Evolutionary conservation across 2,113 vertebrate genomes (phyloP).

Genomic region (Elephantulus edwardii): DNA sequence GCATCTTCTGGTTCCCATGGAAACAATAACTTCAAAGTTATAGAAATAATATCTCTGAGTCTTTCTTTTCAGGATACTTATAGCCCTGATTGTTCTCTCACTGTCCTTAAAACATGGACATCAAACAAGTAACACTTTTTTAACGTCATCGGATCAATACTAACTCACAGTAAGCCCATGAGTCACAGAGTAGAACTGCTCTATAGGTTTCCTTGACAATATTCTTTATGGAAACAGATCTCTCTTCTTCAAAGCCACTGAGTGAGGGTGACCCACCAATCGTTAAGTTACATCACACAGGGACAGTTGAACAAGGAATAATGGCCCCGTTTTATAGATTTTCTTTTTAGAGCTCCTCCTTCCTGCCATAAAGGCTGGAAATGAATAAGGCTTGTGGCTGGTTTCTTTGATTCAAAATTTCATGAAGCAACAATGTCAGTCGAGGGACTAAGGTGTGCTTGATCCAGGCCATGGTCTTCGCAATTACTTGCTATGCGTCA

Average conservation of each 20-base stretch:
- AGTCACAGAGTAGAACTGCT: not conserved
- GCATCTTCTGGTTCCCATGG: not conserved
- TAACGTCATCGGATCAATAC: not conserved
- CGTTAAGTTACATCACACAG: not conserved
- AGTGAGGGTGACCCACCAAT: no score
- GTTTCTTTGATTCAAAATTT: not conserved
- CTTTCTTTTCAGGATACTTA: slow-evolving; percentile 2
- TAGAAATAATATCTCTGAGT: not conserved
- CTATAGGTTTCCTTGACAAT: not conserved
- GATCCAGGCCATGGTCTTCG: no score
- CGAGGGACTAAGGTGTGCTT: no score
- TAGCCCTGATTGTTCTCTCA: not conserved
- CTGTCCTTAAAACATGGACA: not conserved
- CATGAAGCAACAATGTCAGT: no score
- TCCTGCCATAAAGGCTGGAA: not conserved
- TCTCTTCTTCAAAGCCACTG: no score
- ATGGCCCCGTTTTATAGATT: not conserved
- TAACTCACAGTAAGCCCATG: not conserved
- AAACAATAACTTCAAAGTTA: not conserved
- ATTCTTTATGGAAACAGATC: no score
- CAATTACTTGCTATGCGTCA: no score
- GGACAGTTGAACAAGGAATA: not conserved
- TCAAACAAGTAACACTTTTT: not conserved
- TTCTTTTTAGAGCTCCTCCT: not conserved
- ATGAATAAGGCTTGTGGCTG: not conserved